These are phyloP conservation scores for Lepas anatifera DNA, from an alignment of 2,888 invertebrate species.

Conservation along the genomic window DNA sequence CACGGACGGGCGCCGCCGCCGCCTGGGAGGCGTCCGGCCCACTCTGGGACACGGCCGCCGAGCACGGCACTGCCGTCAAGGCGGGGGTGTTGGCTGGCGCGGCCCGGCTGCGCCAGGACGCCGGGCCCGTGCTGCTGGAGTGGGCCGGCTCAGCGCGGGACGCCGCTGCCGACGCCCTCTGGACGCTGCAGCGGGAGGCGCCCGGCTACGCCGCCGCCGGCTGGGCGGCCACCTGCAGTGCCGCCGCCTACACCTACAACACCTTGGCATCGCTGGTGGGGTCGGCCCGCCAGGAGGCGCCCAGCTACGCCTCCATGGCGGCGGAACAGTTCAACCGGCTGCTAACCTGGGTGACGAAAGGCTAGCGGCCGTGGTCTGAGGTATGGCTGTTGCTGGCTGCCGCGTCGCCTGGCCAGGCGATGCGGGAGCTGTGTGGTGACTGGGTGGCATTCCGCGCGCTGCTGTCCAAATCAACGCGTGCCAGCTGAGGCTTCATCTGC, in stretches of 20 bases:
- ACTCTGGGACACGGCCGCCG: not conserved
- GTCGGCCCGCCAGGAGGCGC: not conserved
- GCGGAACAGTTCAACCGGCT: not conserved
- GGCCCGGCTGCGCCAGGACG: not conserved
- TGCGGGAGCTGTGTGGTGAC: no score
- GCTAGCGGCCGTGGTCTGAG: no score
- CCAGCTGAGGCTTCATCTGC: no score
- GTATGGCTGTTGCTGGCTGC: no score
- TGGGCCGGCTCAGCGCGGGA: not conserved
- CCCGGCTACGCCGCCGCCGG: constrained; percentile 6
- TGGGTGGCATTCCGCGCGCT: no score
- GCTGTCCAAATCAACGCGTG: no score
- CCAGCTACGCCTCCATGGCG: not conserved
- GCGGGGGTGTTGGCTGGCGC: not conserved
- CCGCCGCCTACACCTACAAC: not conserved
- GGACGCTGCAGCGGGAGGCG: not conserved
- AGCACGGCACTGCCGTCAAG: not conserved
- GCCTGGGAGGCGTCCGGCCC: not conserved
- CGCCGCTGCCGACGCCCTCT: not conserved
- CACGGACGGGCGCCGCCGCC: not conserved
- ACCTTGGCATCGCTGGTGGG: not conserved
- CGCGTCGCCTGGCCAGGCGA: no score
- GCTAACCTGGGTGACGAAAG: not conserved
- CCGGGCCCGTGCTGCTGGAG: not conserved
- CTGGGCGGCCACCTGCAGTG: not conserved